Conservation (phyloP, 2,113 vertebrate genomes). For the Catagonus wagneri region DNA sequence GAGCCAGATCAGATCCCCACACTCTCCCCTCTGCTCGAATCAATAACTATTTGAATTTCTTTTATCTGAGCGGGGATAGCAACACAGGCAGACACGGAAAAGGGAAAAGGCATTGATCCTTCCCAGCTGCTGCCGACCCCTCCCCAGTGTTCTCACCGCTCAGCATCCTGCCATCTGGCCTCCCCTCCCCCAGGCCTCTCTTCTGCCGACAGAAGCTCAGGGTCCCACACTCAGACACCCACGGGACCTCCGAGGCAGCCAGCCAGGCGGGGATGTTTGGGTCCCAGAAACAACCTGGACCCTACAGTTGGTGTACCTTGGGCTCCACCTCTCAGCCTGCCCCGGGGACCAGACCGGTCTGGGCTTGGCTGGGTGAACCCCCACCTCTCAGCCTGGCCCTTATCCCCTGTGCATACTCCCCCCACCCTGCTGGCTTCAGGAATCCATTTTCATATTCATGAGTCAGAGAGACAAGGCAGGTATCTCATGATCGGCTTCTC, state of each 20-base stretch:
- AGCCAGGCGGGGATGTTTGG: neutral
- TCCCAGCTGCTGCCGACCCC: slow-evolving; percentile 80
- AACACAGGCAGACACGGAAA: slow-evolving; percentile 79
- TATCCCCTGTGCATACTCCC: slow-evolving; percentile 77
- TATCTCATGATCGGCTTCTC: slow-evolving; percentile 73
- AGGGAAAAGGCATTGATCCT: slow-evolving; percentile 83
- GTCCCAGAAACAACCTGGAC: neutral
- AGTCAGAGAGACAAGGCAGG: slow-evolving; percentile 80
- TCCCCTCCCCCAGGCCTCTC: slow-evolving; percentile 69
- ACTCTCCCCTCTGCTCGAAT: slow-evolving; percentile 76
- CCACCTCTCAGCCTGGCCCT: slow-evolving; percentile 39
- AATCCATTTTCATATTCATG: slow-evolving; percentile 81
- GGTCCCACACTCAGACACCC: slow-evolving; percentile 46
- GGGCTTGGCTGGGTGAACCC: neutral
- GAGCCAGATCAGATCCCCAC: slow-evolving; percentile 66
- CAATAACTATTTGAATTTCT: slow-evolving; percentile 85
- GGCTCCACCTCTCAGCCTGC: neutral
- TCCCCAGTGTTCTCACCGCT: slow-evolving; percentile 55
- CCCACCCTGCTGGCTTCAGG: slow-evolving; percentile 78
- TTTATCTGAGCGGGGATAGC: slow-evolving; percentile 83
- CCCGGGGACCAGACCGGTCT: neutral
- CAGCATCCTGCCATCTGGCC: slow-evolving; percentile 75
- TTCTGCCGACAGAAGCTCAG: neutral
- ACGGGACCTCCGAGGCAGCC: neutral
- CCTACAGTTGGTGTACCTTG: neutral